A percentile compares a stretch with the other conserved stretches of the same genome.
phyloP scores from a whole-genome alignment of 2,888 invertebrate genomes.

The Phlogophora meticulosa region DNA sequence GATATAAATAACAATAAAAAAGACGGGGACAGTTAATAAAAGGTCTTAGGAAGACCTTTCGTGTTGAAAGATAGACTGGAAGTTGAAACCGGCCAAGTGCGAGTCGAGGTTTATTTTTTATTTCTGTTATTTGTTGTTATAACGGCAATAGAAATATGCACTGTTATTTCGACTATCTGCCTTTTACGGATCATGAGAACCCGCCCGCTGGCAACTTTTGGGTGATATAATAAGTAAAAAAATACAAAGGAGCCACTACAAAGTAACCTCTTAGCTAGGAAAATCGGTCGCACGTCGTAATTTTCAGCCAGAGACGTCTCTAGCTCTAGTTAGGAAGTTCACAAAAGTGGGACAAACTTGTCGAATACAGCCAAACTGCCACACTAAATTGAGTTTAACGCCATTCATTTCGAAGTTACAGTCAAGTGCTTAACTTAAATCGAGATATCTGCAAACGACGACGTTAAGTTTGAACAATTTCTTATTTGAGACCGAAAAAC shows the following conservation, averaged over 20 bases:
- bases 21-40: conserved; percentile 16
- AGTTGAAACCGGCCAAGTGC: no score
- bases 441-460: conserved; percentile 34
- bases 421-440: conserved; percentile 39
- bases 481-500: neutral
- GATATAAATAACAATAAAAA: conserved; percentile 18
- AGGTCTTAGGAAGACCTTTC: neutral
- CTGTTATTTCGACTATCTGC: no score
- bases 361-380: conserved; percentile 23
- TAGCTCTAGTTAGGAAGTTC: conserved; percentile 21
- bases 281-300: neutral
- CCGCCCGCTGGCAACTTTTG: no score
- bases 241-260: neutral
- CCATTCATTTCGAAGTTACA: conserved; percentile 37
- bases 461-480: conserved; percentile 3
- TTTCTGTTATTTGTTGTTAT: no score
- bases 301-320: conserved; percentile 23
- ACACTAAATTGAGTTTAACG: conserved; percentile 39
- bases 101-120: no score
- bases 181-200: no score
- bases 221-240: neutral
- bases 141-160: no score
- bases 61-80: neutral
- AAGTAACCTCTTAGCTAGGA: neutral
- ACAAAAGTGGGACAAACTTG: conserved; percentile 46